A percentile compares a stretch with the other conserved stretches of the same genome.
Conservation (phyloP, 2,113 vertebrate genomes). For the Ophthalmolycus amberensis region DNA sequence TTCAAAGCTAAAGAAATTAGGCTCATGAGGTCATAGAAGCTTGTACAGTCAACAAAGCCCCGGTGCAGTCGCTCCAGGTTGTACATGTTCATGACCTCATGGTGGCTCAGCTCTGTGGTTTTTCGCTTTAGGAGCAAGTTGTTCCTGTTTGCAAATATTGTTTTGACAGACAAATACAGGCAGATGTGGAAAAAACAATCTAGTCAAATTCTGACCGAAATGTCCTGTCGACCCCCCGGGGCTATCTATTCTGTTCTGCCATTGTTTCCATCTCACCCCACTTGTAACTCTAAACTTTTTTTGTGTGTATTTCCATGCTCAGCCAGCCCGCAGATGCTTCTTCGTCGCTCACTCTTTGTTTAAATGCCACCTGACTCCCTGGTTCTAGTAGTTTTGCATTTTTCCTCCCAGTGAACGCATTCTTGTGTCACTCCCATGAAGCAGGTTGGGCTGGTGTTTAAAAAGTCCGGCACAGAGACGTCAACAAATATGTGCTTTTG, state of each 20-base stretch:
- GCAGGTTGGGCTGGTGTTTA: slow-evolving; percentile 4
- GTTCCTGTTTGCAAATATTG: slow-evolving; percentile 43
- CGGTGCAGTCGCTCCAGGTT: slow-evolving; percentile 6
- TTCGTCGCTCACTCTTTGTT: slow-evolving; percentile 27
- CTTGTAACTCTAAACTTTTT: slow-evolving; percentile 50
- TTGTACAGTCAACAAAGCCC: not conserved
- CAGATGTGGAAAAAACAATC: not conserved
- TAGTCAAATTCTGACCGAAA: slow-evolving; percentile 1
- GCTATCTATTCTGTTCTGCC: not conserved
- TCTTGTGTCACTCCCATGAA: slow-evolving; percentile 5
- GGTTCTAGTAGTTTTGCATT: slow-evolving; percentile 49
- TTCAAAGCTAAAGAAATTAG: not conserved
- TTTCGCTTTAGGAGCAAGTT: slow-evolving; percentile 4
- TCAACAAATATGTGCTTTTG: not conserved
- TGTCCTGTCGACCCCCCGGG: slow-evolving; percentile 1
- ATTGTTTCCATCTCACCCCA: slow-evolving; percentile 43
- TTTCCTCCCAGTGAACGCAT: slow-evolving; percentile 1
- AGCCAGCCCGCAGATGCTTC: slow-evolving; percentile 7
- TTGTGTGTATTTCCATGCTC: slow-evolving; percentile 18
- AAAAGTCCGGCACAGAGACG: not conserved
- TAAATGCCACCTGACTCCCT: slow-evolving; percentile 50
- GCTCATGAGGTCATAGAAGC: not conserved
- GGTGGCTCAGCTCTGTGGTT: not conserved
- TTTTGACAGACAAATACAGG: slow-evolving; percentile 47
- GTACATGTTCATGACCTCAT: slow-evolving; percentile 15